A percentile compares a stretch with the other conserved stretches of the same genome.
These are phyloP conservation scores for Gasterosteus aculeatus DNA, from an alignment of 2,113 vertebrate genomes.

Conservation along the genomic window DNA sequence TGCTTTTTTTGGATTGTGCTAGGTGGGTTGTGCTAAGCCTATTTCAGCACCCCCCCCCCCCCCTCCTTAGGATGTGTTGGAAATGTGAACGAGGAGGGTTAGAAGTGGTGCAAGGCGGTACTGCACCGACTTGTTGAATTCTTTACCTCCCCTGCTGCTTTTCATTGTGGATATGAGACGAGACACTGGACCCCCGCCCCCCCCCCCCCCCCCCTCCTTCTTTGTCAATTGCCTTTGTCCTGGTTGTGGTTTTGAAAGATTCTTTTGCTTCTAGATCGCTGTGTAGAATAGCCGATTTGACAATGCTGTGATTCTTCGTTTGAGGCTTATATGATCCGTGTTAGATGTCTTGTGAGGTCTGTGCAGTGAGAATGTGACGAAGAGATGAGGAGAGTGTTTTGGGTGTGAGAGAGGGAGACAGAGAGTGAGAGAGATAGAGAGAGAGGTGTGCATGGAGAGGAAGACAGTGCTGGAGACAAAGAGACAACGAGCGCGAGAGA, in stretches of 20 bases:
- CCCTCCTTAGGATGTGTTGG: slow-evolving; percentile 32
- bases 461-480: slow-evolving; percentile 22
- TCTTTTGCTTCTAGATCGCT: slow-evolving; percentile 43
- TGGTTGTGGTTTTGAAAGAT: slow-evolving; percentile 29
- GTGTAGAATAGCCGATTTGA: slow-evolving; percentile 43
- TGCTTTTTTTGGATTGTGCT: slow-evolving; percentile 55
- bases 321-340: slow-evolving; percentile 44
- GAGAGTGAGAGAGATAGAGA: slow-evolving; percentile 1
- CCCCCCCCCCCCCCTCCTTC: not conserved
- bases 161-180: slow-evolving; percentile 48
- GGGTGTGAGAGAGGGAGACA: not conserved
- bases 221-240: slow-evolving; percentile 47
- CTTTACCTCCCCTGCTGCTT: slow-evolving; percentile 48
- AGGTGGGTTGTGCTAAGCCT: slow-evolving; percentile 47
- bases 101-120: slow-evolving; percentile 66
- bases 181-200: slow-evolving; percentile 31
- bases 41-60: slow-evolving; percentile 35
- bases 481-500: not conserved
- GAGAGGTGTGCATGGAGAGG: slow-evolving; percentile 14
- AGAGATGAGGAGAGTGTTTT: slow-evolving; percentile 20
- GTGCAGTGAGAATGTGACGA: slow-evolving; percentile 41
- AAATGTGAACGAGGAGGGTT: slow-evolving; percentile 59
- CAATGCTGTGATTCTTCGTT: slow-evolving; percentile 52
- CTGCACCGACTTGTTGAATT: slow-evolving; percentile 76
- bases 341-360: slow-evolving; percentile 39